phyloP scores from a whole-genome alignment of 2,113 vertebrate species.

The Rhadina sibilatrix region DNA sequence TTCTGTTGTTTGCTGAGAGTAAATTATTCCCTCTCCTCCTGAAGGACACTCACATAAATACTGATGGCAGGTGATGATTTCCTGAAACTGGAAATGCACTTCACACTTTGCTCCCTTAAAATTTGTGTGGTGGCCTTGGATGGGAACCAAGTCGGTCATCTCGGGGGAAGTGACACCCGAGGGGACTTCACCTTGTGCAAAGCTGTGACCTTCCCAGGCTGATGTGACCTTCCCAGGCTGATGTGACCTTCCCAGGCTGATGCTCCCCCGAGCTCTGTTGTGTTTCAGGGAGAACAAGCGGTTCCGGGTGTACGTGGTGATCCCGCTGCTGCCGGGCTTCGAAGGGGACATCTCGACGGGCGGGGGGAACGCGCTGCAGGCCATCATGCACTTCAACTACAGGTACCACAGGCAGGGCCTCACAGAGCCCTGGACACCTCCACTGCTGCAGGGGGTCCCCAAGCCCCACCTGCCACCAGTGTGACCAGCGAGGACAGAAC shows the following conservation, averaged over 20 bases:
- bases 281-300: conserved; percentile 79
- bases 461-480: accelerated
- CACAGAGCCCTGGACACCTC: neutral
- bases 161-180: accelerated
- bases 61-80: neutral
- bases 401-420: conserved; percentile 71
- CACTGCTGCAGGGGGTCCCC: neutral
- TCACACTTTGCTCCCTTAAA: neutral
- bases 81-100: neutral
- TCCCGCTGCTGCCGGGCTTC: conserved; percentile 92
- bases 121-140: neutral
- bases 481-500: accelerated
- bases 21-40: neutral
- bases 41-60: neutral
- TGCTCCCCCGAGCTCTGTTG: accelerated
- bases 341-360: conserved; percentile 95
- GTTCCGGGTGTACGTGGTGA: conserved; percentile 92
- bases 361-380: conserved; percentile 91
- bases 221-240: neutral
- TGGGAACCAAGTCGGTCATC: neutral
- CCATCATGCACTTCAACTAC: conserved; percentile 99
- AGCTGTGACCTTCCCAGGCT: neutral
- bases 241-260: neutral
- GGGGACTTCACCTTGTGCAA: neutral
- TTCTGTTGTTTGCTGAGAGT: neutral